Conservation (phyloP, 2,113 vertebrate species). For the Odocoileus hemionus region DNA sequence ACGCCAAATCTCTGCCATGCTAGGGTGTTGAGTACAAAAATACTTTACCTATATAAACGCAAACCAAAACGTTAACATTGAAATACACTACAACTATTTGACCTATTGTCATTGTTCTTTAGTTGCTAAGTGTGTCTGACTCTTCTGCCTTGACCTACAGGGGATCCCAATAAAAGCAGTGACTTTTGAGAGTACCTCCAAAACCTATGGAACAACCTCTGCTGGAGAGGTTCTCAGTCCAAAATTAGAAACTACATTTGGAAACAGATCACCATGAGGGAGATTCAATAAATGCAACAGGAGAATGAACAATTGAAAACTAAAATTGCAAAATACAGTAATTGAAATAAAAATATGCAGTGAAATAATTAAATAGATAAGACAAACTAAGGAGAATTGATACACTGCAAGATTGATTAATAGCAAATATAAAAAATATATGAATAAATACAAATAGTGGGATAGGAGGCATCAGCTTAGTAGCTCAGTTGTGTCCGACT, state of each 20-base stretch:
- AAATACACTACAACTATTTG: background rate
- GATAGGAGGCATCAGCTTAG: background rate
- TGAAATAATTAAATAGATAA: background rate
- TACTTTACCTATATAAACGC: background rate
- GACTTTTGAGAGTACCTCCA: background rate
- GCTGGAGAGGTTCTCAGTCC: background rate
- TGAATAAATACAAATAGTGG: background rate
- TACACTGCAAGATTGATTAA: background rate
- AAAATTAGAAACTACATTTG: background rate
- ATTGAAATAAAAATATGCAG: background rate
- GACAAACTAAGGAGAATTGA: background rate
- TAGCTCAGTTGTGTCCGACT: background rate
- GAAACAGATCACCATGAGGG: background rate
- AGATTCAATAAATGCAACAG: background rate
- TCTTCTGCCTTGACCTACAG: background rate
- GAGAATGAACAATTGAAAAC: background rate
- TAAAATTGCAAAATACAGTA: background rate
- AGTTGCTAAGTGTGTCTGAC: background rate
- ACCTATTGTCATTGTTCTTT: background rate
- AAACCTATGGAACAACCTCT: background rate
- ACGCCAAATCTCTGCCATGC: background rate
- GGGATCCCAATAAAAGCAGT: background rate
- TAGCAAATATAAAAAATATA: background rate
- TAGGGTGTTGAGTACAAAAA: background rate
- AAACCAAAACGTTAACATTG: background rate